Base-by-base conservation (phyloP, 2,113 vertebrate genomes). In the Aix galericulata region DNA sequence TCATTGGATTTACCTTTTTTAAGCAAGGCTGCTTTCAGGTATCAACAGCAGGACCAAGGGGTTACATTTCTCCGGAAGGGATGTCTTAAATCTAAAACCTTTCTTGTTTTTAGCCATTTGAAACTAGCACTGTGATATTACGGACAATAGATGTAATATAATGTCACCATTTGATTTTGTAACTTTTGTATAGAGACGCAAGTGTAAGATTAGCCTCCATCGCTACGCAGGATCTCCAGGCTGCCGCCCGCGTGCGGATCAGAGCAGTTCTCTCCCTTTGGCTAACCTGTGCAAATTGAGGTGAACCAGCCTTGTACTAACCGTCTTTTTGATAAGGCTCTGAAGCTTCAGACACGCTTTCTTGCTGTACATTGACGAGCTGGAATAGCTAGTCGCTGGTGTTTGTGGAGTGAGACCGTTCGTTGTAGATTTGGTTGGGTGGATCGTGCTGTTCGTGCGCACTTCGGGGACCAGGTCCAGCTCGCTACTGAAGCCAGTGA, bases 111-210 rank as follows among this genome's bases (percentile, higher is more conserved):
- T 94, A 97, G 95, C 96, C 96, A 97, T 97, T 97, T 93, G n/a
- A 96, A 97, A 96, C 96, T 94, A 97, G 92, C 97, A 97, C 97
- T 97, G 97, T 97, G 97, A 97, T 97, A 97, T 94, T 95, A 97
- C 8, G 74, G 95, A 97, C 90, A 97, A 97, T 95, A 96, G 96
- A 91, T 97, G 96, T 97, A 97, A 97, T 96, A 97, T 97, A 97
- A 96, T 31, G 91, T 95, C 95, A 95, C 97, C 95, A 56, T 94
- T 95, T 97, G 95, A 90, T 96, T 97, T 97, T 97, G 89, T 97
- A 97, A 94, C 94, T 97, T 97, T 97, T 97, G 94, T 97, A 97
- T 94, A 94, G 96, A 96, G 92, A 95, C 1, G 9, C 76, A 89
- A 94, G 85, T 86, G 82, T 94, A 93, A 91, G 80, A 53, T 96